Base-by-base conservation (phyloP, 2,113 vertebrate genomes). In the Xiphophorus hellerii region DNA sequence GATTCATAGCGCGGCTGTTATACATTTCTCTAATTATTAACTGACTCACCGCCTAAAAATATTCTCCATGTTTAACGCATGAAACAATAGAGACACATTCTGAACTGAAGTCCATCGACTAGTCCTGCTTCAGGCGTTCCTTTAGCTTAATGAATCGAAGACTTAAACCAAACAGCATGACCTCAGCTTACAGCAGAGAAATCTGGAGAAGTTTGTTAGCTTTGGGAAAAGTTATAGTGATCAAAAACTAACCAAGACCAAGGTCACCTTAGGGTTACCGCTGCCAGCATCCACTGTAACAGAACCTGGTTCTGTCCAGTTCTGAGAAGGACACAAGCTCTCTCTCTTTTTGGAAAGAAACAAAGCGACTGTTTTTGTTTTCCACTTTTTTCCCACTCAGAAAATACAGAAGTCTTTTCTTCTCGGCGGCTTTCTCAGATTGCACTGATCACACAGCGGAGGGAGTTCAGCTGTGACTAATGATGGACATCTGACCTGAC, bases 11-110 rank as follows among this genome's bases (percentile, higher is more conserved):
- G 33, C 68, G 81, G 71, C 72, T 62, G 87, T 89, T 85, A 77
- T 93, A 84, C 93, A 87, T 82, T 89, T 83, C 80, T 91, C 70
- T 81, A 94, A 94, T 95, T 87, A 95, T 95, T 95, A 94, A 94
- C 93, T 28, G 37, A 74, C 73, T 58, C 35, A 27, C 86, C 63
- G 71, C 51, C 77, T 30, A 80, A 71, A 87, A 82, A 91, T 39
- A 44, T 84, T 54, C 39, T 30, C 37, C 76, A 29, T 11, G 27
- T 78, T 65, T 58, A 64, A 25, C n/a, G 1, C 73, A 63, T 63
- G 37, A 78, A 81, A 62, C 35, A 13, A 71, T 35, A 48, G 54
- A 74, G 42, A 74, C 66, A 35, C 65, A 11, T 78, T 73, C 0
- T 35, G 25, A 35, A 0, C 29, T 54, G 62, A 48, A 22, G 58